phyloP scores from a whole-genome alignment of 2,888 invertebrate genomes.

The Neoaliturus tenellus region DNA sequence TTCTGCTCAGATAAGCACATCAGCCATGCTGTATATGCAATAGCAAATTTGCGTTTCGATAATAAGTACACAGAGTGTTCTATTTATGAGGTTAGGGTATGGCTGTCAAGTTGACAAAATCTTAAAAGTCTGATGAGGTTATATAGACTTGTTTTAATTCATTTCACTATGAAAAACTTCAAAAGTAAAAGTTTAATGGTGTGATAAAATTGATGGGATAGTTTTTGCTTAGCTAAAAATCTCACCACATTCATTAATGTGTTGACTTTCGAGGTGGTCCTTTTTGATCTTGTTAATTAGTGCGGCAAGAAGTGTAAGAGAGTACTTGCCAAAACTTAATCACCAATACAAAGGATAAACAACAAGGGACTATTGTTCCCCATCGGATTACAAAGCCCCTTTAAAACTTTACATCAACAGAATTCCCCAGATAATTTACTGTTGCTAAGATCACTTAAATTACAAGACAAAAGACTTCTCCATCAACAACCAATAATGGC shows the following conservation, averaged over 20 bases:
- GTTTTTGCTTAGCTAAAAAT: too few species aligned
- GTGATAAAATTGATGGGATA: too few species aligned
- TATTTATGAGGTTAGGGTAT: too few species aligned
- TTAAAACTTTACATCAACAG: neutral
- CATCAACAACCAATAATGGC: neutral
- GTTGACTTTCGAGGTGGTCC: neutral
- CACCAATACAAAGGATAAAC: slow-evolving; percentile 21
- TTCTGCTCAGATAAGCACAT: neutral
- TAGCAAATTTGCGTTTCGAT: too few species aligned
- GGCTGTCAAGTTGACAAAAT: too few species aligned
- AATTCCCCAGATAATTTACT: neutral
- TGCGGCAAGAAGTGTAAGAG: neutral
- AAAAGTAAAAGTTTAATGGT: too few species aligned
- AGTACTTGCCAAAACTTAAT: slow-evolving; percentile 13
- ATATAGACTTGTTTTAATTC: too few species aligned
- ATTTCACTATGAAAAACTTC: too few species aligned
- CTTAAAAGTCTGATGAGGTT: too few species aligned
- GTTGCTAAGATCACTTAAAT: neutral
- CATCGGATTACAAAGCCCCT: neutral
- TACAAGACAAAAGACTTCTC: neutral
- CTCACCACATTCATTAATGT: neutral
- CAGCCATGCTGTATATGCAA: neutral
- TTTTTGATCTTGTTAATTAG: slow-evolving; percentile 30
- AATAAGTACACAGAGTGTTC: too few species aligned
- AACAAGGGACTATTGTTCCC: slow-evolving; percentile 29